Evolutionary conservation across 1,140 invertebrate genomes (phyloP), one percentile per base, ranked within the genome.

Genomic region (Frieseomelitta varia): DNA sequence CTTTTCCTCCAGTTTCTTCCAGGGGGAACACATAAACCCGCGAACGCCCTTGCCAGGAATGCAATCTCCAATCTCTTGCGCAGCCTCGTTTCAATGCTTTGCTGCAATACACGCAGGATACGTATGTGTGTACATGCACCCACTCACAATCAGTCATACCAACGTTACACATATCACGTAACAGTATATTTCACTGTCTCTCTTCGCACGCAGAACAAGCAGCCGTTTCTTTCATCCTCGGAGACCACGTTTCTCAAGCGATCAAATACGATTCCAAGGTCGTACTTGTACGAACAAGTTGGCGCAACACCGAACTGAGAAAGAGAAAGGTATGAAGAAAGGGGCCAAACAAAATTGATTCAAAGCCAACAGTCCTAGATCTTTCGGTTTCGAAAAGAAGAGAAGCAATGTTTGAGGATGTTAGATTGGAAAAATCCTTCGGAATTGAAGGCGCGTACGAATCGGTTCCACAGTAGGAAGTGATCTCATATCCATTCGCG

Each of bases 31-130:
- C n/a, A 55, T 30, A 74, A 47, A 58, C 55, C 47, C 58, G 71
- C 84, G 73, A 71, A 82, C 79, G 84, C 84, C 84, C 84, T 85
- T 82, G 84, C 63, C 27, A 72, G 67, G 84, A 85, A 85, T 85
- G 84, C 84, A 77, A 85, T 85, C 79, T 82, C 63, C 67, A 74
- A 82, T 82, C 73, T 82, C 53, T 30, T 68, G 39, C 39, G 39
- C 73, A 56, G 74, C 34, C 63, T 72, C 79, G 63, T 73, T 79
- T 72, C 67, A 69, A 27, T 61, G 53, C 47, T 75, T 53, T n/a
- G 75, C 73, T 3, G 10, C 24, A 56, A 56, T 34, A 56, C 61
- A 71, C 51, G 81, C 76, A 84, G 76, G 8, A 84, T 79, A 51
- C 77, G 39, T 10, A 1, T 69, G 34, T 56, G 30, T 11, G 11